A percentile compares a stretch with the other conserved stretches of the same genome.
These are phyloP conservation scores for Nomada flava DNA, from an alignment of 2,888 invertebrate genomes.

Conservation along the genomic window DNA sequence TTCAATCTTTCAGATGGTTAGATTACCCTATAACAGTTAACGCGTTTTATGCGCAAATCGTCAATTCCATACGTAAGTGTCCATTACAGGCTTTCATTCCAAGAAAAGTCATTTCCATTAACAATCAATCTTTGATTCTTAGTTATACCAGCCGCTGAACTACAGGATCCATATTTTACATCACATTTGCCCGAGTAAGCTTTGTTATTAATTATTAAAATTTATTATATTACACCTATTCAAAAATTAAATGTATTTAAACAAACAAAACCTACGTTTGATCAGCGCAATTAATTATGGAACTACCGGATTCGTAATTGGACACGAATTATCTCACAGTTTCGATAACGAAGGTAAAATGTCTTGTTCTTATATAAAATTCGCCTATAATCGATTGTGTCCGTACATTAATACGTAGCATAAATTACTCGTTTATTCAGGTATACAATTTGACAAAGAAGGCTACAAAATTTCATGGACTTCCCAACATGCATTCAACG, in stretches of 20 bases:
- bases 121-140: background rate
- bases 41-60: constrained; percentile 50
- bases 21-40: constrained; percentile 62
- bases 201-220: background rate
- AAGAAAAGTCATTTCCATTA: too few species aligned
- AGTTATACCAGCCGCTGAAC: constrained; percentile 65
- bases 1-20: constrained; percentile 52
- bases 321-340: constrained; percentile 66
- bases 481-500: constrained; percentile 19
- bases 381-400: background rate
- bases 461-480: constrained; percentile 41
- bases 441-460: constrained; percentile 52
- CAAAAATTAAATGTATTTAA: background rate
- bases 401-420: background rate
- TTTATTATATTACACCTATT: background rate
- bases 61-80: constrained; percentile 62
- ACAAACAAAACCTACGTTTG: background rate
- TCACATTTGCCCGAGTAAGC: constrained; percentile 63
- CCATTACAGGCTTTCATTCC: too few species aligned
- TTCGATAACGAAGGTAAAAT: constrained; percentile 59
- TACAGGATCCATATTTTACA: constrained; percentile 65
- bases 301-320: constrained; percentile 59
- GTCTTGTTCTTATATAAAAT: background rate
- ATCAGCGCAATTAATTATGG: constrained; percentile 66
- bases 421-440: constrained; percentile 16